Conservation (phyloP, 2,113 vertebrate genomes). For the Talpa occidentalis region DNA sequence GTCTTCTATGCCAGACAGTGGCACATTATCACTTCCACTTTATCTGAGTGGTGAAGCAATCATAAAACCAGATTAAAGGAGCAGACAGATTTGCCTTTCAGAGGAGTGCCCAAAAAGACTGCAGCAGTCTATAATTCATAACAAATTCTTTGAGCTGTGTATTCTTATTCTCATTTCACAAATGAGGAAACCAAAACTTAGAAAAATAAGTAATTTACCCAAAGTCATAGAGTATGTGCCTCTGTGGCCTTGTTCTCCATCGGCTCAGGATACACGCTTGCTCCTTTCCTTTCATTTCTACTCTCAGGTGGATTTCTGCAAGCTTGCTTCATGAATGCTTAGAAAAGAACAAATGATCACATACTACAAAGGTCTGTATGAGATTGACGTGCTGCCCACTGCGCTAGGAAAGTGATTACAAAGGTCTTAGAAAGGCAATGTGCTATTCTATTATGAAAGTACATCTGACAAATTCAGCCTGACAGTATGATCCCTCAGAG, state of each 20-base stretch:
- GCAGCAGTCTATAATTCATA: conserved; percentile 2
- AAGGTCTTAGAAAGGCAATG: not conserved
- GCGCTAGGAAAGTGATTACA: not conserved
- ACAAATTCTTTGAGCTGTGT: not conserved
- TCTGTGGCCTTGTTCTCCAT: not conserved
- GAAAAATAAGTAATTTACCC: not conserved
- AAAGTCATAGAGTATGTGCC: not conserved
- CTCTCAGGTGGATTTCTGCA: conserved; percentile 36
- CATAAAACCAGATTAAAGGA: not conserved
- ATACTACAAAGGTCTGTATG: not conserved
- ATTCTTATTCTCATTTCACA: conserved; percentile 12
- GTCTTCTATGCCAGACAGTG: not conserved
- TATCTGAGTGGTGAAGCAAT: not conserved
- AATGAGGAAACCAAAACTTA: conserved; percentile 6
- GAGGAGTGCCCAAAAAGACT: not conserved
- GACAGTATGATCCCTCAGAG: conserved; percentile 25
- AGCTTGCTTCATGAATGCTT: conserved; percentile 22
- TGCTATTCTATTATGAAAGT: not conserved
- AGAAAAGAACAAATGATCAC: conserved; percentile 40
- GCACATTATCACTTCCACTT: not conserved
- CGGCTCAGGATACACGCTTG: not conserved
- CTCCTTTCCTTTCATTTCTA: not conserved
- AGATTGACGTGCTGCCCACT: no score
- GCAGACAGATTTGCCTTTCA: not conserved
- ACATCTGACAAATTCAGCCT: conserved; percentile 16